Conservation (phyloP, 2,113 vertebrate genomes). For the Perca fluviatilis region DNA sequence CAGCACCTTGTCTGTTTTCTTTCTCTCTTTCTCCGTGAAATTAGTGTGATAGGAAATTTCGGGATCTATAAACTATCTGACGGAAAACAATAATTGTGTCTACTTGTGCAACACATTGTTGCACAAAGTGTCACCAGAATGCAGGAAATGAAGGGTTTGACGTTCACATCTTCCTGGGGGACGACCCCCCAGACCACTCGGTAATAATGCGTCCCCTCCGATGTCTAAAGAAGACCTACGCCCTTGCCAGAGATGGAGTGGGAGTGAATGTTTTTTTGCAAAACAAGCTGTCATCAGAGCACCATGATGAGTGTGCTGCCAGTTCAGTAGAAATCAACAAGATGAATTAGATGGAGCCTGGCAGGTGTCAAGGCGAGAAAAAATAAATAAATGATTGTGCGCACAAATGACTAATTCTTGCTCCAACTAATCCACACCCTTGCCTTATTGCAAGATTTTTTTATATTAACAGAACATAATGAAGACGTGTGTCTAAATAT, state of each 20-base stretch:
- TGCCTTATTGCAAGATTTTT: neutral
- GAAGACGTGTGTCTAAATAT: neutral
- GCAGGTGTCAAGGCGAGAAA: neutral
- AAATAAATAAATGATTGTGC: neutral
- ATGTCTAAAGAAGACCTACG: too few relatives aligned
- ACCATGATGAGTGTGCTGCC: neutral
- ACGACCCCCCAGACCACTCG: too few relatives aligned
- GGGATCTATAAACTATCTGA: too few relatives aligned
- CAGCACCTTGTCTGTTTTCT: too few relatives aligned
- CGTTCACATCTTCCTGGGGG: too few relatives aligned
- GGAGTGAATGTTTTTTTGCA: neutral
- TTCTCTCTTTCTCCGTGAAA: too few relatives aligned
- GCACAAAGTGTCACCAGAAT: too few relatives aligned
- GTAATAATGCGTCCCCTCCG: too few relatives aligned
- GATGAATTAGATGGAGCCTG: neutral
- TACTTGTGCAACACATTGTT: too few relatives aligned
- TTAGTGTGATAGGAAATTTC: too few relatives aligned
- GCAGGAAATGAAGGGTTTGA: too few relatives aligned
- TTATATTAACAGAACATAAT: neutral
- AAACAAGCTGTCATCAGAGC: constrained; percentile 3
- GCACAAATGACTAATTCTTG: neutral
- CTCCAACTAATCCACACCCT: neutral
- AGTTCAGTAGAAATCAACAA: neutral
- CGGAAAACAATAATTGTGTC: too few relatives aligned
- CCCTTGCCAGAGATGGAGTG: neutral